Percentiles rank a stretch among this genome's conserved stretches.
phyloP scores from a whole-genome alignment of 2,888 invertebrate genomes.

The Zaprionus bogoriensis region DNA sequence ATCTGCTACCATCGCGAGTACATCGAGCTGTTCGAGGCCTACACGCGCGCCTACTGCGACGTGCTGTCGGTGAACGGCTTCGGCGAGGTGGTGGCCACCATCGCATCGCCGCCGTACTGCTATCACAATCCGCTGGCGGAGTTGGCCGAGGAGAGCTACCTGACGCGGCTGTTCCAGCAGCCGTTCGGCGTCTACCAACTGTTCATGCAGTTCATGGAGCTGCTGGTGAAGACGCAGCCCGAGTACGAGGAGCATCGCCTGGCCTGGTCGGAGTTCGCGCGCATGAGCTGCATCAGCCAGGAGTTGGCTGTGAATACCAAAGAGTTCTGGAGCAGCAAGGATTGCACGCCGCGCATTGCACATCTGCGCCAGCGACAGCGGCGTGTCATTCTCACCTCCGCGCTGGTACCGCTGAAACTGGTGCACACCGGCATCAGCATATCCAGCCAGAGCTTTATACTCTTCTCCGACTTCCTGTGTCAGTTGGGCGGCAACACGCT shows the following conservation, averaged over 20 bases:
- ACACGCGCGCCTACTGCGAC: conserved; percentile 88
- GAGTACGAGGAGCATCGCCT: conserved; percentile 75
- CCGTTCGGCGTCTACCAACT: conserved; percentile 79
- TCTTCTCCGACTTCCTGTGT: conserved; percentile 91
- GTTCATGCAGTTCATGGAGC: conserved; percentile 78
- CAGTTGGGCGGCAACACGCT: conserved; percentile 87
- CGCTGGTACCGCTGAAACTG: conserved; percentile 87
- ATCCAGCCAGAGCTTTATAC: conserved; percentile 90
- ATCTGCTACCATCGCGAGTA: conserved; percentile 89
- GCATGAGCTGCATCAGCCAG: conserved; percentile 77
- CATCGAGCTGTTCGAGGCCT: conserved; percentile 88
- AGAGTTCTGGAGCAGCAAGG: conserved; percentile 82
- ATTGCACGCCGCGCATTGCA: conserved; percentile 79
- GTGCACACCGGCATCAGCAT: conserved; percentile 87
- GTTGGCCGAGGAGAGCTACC: conserved; percentile 61
- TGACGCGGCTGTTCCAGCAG: conserved; percentile 75
- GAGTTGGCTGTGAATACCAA: conserved; percentile 80
- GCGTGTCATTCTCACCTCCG: conserved; percentile 91
- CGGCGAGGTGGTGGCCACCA: conserved; percentile 85
- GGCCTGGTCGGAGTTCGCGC: conserved; percentile 77
- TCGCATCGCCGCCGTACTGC: conserved; percentile 79
- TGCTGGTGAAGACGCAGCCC: conserved; percentile 64
- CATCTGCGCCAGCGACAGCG: conserved; percentile 86
- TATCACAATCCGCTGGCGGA: conserved; percentile 49
- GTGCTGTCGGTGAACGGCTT: conserved; percentile 89